phyloP scores from a whole-genome alignment of 2,888 invertebrate species.

The Ceriagrion tenellum region DNA sequence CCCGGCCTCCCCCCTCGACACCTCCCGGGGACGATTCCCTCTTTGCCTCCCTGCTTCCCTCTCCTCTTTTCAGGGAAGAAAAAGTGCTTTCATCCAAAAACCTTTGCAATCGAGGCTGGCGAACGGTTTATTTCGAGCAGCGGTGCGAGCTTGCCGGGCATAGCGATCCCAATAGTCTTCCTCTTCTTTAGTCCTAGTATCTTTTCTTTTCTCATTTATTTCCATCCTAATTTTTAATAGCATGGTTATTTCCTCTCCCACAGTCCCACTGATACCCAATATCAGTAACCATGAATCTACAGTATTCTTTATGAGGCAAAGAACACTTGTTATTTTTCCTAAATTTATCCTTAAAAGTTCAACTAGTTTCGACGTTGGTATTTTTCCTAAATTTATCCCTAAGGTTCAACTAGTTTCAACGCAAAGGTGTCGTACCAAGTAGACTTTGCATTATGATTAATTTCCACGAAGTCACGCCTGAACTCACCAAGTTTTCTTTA shows the following conservation, averaged over 20 bases:
- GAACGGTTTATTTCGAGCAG: slow-evolving; percentile 25
- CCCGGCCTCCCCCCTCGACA: neutral
- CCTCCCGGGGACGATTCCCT: neutral
- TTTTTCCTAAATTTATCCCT: too few species aligned
- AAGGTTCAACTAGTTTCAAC: too few species aligned
- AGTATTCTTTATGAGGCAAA: too few species aligned
- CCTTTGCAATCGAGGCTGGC: neutral
- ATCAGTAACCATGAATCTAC: too few species aligned
- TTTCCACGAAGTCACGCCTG: too few species aligned
- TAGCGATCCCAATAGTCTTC: neutral
- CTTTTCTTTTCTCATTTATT: neutral
- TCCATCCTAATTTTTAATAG: neutral
- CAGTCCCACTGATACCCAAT: neutral
- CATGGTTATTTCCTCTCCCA: neutral
- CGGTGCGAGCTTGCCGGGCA: neutral
- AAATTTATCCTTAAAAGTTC: too few species aligned
- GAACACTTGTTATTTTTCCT: too few species aligned
- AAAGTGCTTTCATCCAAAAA: neutral
- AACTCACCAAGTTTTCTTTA: too few species aligned
- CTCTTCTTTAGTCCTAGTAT: neutral
- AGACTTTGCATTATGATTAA: too few species aligned
- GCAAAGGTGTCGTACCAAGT: too few species aligned
- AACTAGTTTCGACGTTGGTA: too few species aligned
- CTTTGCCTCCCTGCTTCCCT: neutral
- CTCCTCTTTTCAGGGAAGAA: neutral